Evolutionary conservation across 1,140 invertebrate genomes (phyloP).

Genomic region (Trachymyrmex cornetzi): DNA sequence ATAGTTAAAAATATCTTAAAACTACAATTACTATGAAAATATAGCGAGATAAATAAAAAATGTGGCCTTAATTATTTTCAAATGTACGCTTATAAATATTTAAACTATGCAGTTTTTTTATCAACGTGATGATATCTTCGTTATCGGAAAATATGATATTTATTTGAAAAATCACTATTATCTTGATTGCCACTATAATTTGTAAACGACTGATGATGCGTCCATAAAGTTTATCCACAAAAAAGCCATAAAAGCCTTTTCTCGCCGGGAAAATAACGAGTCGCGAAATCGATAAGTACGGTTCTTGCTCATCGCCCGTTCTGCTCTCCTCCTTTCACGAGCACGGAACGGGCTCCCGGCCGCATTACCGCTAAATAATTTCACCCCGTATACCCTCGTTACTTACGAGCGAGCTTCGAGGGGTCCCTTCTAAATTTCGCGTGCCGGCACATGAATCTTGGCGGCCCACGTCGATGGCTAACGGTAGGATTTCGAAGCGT

Average conservation of each 20-base stretch:
- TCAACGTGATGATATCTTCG: not conserved
- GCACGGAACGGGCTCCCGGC: conserved; percentile 13
- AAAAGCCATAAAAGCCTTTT: conserved; percentile 32
- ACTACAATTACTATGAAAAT: not conserved
- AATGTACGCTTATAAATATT: not conserved
- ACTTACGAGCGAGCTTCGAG: conserved; percentile 44
- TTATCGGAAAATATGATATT: not conserved
- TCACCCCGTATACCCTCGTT: conserved; percentile 54
- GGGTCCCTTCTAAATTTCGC: conserved; percentile 59
- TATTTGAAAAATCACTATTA: conserved; percentile 19
- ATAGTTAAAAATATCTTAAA: not conserved
- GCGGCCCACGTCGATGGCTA: conserved; percentile 44
- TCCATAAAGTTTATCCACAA: conserved; percentile 13
- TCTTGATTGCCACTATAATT: conserved; percentile 28
- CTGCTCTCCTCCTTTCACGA: no score
- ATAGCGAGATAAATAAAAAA: not conserved
- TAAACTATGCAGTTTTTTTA: not conserved
- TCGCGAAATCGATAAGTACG: conserved; percentile 57
- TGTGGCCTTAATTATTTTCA: not conserved
- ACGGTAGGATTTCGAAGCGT: conserved; percentile 40
- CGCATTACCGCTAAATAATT: conserved; percentile 64
- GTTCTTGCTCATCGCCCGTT: conserved; percentile 32
- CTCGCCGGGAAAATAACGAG: conserved; percentile 29
- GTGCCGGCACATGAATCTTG: conserved; percentile 37
- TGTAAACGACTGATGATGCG: not conserved